Evolutionary conservation across 23 tunicate species (phyloP), one percentile per base, ranked within the genome.

Genomic region (Trididemnum miniatum): DNA sequence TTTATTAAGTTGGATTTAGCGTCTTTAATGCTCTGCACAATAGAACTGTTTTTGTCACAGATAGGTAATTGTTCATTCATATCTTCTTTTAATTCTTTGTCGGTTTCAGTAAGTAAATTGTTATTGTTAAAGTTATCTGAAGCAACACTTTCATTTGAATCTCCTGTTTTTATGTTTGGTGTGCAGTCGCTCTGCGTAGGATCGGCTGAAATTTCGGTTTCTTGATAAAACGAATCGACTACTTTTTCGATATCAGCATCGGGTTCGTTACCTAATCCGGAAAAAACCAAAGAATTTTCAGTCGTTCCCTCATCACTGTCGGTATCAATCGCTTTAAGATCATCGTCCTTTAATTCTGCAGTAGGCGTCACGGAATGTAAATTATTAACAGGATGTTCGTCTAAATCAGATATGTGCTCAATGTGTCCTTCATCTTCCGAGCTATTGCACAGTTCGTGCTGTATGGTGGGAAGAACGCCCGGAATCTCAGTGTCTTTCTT

Each of bases 341-440:
- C 67, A 22, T 62, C 67, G 4, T 62, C 67, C 67, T 62, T 18
- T 62, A 62, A 26, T 3, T 62, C 67, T 20, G 15, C 67, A 24
- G 29, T 62, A 18, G 67, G 67, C 15, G 67, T 62, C 29, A 62
- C 15, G n/a, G 67, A 62, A 4, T 24, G 26, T n/a, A n/a, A n/a
- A 9, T 12, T 18, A 49, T 27, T 62, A 12, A 9, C 9, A 12
- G 75, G 75, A 12, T 67, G 37, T 24, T 73, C 79, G 4, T 73
- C 79, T 20, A 26, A 5, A 38, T 83, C 87, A 59, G 81, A 83
- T 3, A 59, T 25, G n/a, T 64, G 87, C 3, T 83, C 87, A 25
- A 74, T 24, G 60, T 1, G 23, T 4, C 60, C 33, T 37, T 83
- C 87, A 20, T 83, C 87, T 51, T 83, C 87, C 0, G 87, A 83